Evolutionary conservation across 2,797 vertebrate genomes (phyloP), one percentile per base, ranked within the genome.

Genomic region (Xenopus petersii): DNA sequence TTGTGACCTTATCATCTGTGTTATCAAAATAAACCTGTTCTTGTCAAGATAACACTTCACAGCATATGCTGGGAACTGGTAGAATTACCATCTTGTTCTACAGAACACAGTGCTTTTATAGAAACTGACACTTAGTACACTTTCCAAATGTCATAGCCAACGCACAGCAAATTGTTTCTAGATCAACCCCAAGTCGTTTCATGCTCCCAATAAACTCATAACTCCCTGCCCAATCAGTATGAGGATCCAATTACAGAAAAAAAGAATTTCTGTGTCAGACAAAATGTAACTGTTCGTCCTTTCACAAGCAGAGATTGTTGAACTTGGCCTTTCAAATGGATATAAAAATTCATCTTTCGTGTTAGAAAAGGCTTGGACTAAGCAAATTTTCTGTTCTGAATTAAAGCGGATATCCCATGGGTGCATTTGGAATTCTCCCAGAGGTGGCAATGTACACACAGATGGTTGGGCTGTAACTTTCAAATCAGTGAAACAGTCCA

Each of bases 11-110:
- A 81, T 80, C 84, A 16, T 0, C 79, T 80, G 79, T 83, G 49
- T 84, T 85, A 87, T 88, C 84, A 87, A 81, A 85, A 85, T 82
- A 87, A 87, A 82, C 73, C 3, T 82, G 81, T 77, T 77, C 49
- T 66, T 77, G 71, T 74, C 67, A 71, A 63, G 68, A 71, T 64
- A 77, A 69, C 26, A 54, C 71, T 56, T 70, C 58, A 66, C 64
- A 67, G 51, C 71, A 70, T 75, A 73, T 76, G 70, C 68, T 67
- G 33, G 13, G 75, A 74, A 62, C 67, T 83, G 86, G 62, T 83
- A 83, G 81, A 84, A 83, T 83, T 83, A 67, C 77, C 69, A 77
- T 74, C 73, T 65, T 11, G 80, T 62, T 66, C 81, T 64, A 58
- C 33, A 73, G 64, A 79, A 71, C 74, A 74, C 70, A 67, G 30